A percentile compares a stretch with the other conserved stretches of the same genome.
Evolutionary conservation across 2,113 vertebrate species (phyloP).

Genomic region (Calidris pugnax): DNA sequence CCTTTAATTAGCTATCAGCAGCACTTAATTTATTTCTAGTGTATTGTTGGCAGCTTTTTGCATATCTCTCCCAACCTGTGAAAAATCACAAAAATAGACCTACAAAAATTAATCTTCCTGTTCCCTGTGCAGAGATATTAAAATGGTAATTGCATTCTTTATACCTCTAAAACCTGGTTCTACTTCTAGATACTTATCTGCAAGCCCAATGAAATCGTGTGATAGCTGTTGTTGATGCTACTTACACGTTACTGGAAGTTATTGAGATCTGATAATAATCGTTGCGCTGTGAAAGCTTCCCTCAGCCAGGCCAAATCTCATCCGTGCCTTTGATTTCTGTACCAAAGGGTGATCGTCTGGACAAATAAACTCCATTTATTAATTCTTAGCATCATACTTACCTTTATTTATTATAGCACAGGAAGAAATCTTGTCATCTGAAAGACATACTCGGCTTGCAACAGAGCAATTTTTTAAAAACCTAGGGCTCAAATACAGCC

Average conservation of each 20-base stretch:
- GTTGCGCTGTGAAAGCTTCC: neutral
- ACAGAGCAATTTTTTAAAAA: neutral
- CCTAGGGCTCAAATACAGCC: fast-evolving
- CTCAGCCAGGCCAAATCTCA: neutral
- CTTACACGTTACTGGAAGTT: neutral
- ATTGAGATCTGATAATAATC: conserved; percentile 24
- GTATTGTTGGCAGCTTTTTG: neutral
- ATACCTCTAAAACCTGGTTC: conserved; percentile 4
- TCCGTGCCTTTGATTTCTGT: neutral
- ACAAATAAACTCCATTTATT: conserved; percentile 9
- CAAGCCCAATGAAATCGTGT: conserved; percentile 23
- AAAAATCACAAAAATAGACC: conserved; percentile 34
- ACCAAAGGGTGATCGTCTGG: neutral
- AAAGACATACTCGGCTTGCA: neutral
- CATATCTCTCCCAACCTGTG: neutral
- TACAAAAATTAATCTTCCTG: conserved; percentile 50
- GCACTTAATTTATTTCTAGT: conserved; percentile 24
- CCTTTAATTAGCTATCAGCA: conserved; percentile 46
- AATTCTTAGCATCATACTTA: neutral
- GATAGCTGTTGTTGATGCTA: conserved; percentile 34
- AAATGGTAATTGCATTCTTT: conserved; percentile 57
- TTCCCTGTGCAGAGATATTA: conserved; percentile 44
- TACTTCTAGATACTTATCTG: conserved; percentile 41
- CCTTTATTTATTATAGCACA: neutral
- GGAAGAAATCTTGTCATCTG: neutral